These are phyloP conservation scores for Congeria kusceri DNA, from an alignment of 2,888 invertebrate genomes.

Conservation along the genomic window DNA sequence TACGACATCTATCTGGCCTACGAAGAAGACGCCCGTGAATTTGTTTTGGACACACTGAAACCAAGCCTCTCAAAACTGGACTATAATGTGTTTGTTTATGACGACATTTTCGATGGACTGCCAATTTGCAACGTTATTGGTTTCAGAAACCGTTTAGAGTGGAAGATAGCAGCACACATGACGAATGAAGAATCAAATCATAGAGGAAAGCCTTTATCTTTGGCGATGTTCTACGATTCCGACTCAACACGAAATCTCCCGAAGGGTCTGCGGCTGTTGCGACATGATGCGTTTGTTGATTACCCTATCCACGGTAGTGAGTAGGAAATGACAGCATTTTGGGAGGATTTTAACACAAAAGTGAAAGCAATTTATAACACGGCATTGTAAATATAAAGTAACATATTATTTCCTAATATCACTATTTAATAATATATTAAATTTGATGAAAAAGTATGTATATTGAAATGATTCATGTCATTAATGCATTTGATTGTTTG, in stretches of 20 bases:
- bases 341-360: not conserved
- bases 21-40: not conserved
- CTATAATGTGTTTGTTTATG: not conserved
- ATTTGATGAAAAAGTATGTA: too few species aligned
- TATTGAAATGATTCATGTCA: too few species aligned
- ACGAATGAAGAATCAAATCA: not conserved
- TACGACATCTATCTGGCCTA: conserved; percentile 18
- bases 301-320: not conserved
- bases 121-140: not conserved
- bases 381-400: too few species aligned
- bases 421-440: too few species aligned
- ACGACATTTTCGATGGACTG: not conserved
- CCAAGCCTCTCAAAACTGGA: not conserved
- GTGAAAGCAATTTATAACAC: not conserved
- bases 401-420: too few species aligned
- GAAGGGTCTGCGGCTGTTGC: not conserved
- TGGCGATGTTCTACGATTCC: not conserved
- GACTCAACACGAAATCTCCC: not conserved
- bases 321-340: not conserved
- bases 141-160: not conserved
- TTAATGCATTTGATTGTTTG: too few species aligned
- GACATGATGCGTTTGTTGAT: not conserved
- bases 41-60: conserved; percentile 2
- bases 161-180: conserved; percentile 2
- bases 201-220: not conserved